These are phyloP conservation scores for Anticlea derivata DNA, from an alignment of 2,888 invertebrate genomes.

Conservation along the genomic window DNA sequence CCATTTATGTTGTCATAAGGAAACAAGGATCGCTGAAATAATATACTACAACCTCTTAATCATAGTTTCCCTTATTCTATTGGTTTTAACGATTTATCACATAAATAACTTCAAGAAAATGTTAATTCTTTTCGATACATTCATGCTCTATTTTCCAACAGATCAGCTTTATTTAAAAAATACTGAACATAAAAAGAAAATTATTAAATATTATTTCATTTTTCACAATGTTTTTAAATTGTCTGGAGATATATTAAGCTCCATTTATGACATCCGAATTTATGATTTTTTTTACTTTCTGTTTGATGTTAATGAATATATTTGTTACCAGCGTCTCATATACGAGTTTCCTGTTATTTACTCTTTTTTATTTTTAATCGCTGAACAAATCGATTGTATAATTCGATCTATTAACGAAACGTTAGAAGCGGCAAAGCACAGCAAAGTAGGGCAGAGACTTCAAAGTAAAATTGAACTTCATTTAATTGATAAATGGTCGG, in stretches of 20 bases:
- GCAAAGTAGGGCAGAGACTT: too few species aligned
- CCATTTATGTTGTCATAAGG: neutral
- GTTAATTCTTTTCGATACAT: conserved; percentile 3
- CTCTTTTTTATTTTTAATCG: conserved; percentile 1
- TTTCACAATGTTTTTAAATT: neutral
- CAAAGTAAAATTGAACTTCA: neutral
- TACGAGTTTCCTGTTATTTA: neutral
- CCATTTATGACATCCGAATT: neutral
- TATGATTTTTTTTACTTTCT: neutral
- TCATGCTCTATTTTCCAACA: conserved; percentile 1
- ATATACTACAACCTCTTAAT: conserved; percentile 1
- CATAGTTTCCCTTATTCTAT: neutral
- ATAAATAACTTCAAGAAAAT: conserved; percentile 12
- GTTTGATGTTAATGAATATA: neutral
- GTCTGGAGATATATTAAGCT: neutral
- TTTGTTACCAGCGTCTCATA: neutral
- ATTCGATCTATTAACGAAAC: conserved; percentile 7
- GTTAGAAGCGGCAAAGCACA: neutral
- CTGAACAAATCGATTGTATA: conserved; percentile 12
- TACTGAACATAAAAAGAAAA: neutral
- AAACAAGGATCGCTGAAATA: neutral
- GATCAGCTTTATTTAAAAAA: neutral
- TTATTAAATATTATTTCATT: neutral
- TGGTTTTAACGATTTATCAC: conserved; percentile 7
- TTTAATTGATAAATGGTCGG: conserved; percentile 40